These are phyloP conservation scores for Cephalopachus bancanus DNA, from an alignment of 2,797 vertebrate species.

Conservation along the genomic window DNA sequence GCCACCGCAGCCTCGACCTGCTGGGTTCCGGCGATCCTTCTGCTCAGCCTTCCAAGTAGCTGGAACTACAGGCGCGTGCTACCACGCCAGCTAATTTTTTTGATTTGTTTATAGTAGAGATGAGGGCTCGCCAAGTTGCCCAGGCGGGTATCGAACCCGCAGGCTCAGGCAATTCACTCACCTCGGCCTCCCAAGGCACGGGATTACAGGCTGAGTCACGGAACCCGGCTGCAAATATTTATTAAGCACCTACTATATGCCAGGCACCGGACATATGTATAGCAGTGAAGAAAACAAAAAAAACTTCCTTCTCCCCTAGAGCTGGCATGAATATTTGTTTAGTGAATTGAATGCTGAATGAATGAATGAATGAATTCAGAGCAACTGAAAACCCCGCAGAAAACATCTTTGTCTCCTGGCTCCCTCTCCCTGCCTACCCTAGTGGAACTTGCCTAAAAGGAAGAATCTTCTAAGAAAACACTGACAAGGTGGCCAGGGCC, in stretches of 20 bases:
- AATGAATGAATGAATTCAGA: neutral
- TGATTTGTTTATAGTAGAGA: too few species aligned
- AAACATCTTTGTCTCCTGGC: neutral
- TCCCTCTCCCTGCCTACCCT: neutral
- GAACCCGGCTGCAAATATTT: too few species aligned
- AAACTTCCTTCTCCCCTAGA: neutral
- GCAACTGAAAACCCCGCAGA: neutral
- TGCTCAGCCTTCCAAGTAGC: too few species aligned
- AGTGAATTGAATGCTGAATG: constrained; percentile 44
- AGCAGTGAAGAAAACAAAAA: constrained; percentile 10
- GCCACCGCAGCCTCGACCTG: too few species aligned
- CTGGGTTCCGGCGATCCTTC: too few species aligned
- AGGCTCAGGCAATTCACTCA: too few species aligned
- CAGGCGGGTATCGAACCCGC: too few species aligned
- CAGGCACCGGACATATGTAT: neutral
- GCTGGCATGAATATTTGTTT: neutral
- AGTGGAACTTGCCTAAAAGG: neutral
- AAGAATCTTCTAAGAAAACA: constrained; percentile 5
- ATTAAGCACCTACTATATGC: neutral
- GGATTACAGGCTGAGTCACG: too few species aligned
- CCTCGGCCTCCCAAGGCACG: too few species aligned
- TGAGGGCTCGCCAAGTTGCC: too few species aligned
- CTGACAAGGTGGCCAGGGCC: neutral
- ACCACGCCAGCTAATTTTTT: too few species aligned
- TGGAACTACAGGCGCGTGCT: too few species aligned